Conservation (phyloP, 2,888 invertebrate species). For the Athalia rosae region DNA sequence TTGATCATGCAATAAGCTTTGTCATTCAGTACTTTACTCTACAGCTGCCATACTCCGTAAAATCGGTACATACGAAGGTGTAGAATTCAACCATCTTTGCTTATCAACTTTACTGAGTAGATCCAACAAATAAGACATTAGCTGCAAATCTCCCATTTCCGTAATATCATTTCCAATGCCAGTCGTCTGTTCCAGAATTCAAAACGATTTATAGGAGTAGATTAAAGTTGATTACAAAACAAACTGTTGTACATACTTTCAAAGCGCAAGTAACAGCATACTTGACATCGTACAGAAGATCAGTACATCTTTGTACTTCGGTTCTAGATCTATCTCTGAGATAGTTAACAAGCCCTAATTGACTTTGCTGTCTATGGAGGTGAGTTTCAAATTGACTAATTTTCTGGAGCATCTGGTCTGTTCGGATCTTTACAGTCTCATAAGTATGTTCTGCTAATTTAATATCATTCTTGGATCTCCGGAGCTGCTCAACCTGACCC, state of each 20-base stretch:
- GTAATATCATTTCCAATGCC: constrained; percentile 49
- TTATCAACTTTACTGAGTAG: constrained; percentile 50
- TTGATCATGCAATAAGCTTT: neutral
- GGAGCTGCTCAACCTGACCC: constrained; percentile 44
- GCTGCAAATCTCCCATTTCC: constrained; percentile 53
- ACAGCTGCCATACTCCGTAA: constrained; percentile 9
- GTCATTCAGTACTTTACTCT: neutral
- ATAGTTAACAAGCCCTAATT: constrained; percentile 50
- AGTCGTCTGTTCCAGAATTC: constrained; percentile 29
- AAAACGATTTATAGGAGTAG: neutral
- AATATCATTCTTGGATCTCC: constrained; percentile 46
- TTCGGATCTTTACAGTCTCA: neutral
- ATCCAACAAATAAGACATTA: constrained; percentile 52
- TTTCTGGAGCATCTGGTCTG: constrained; percentile 22
- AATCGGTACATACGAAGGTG: constrained; percentile 50
- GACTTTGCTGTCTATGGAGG: constrained; percentile 56
- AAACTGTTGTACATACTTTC: constrained; percentile 53
- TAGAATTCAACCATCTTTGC: constrained; percentile 27
- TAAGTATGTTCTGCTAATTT: neutral
- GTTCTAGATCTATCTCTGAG: constrained; percentile 48
- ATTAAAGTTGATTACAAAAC: neutral
- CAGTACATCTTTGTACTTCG: constrained; percentile 52
- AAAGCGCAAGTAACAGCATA: constrained; percentile 58
- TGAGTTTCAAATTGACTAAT: constrained; percentile 54
- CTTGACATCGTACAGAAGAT: constrained; percentile 59